These are phyloP conservation scores for Python bivittatus DNA, from an alignment of 2,113 vertebrate species.

Conservation along the genomic window DNA sequence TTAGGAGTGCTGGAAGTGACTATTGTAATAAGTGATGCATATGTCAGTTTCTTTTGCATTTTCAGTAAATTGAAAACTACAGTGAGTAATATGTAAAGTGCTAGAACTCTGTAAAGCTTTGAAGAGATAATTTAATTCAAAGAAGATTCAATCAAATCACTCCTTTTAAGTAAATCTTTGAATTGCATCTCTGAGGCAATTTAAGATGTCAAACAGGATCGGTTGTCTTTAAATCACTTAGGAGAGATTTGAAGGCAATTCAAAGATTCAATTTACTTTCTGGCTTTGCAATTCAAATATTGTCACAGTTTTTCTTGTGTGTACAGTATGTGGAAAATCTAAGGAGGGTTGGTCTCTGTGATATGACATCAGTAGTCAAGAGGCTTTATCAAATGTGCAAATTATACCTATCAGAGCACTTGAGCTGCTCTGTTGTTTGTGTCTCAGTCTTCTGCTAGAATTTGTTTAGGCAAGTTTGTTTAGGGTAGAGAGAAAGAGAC, in stretches of 20 bases:
- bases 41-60: background rate
- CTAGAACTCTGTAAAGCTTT: background rate
- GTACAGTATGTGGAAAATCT: background rate
- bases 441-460: background rate
- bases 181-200: background rate
- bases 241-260: background rate
- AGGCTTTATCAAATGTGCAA: background rate
- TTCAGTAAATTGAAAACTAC: background rate
- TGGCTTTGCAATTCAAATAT: background rate
- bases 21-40: conserved; percentile 47
- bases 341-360: background rate
- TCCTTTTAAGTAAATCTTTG: background rate
- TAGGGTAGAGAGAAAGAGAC: background rate
- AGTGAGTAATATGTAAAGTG: background rate
- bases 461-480: background rate
- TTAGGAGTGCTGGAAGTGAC: conserved; percentile 44
- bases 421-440: background rate
- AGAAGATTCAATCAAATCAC: background rate
- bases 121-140: background rate
- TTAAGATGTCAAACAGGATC: background rate
- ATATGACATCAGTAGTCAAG: background rate
- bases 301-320: background rate
- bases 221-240: background rate
- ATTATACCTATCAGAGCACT: background rate
- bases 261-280: background rate